Percentiles rank a stretch among this genome's conserved stretches.
phyloP scores from a whole-genome alignment of 2,797 vertebrate genomes.

The Phaenicophaeus curvirostris region DNA sequence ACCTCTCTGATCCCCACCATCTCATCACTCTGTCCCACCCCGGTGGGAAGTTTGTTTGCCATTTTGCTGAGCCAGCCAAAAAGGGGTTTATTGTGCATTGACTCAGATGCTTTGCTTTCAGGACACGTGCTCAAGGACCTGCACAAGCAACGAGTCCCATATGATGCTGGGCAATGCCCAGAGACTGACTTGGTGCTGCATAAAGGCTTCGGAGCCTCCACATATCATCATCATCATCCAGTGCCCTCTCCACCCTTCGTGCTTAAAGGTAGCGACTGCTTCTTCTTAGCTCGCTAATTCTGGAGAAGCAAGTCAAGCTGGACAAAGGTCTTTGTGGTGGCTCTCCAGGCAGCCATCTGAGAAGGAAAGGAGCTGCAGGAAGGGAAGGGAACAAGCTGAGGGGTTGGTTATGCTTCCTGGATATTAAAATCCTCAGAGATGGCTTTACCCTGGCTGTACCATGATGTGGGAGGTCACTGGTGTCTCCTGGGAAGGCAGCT shows the following conservation, averaged over 20 bases:
- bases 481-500: not conserved
- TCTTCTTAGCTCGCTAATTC: not conserved
- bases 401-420: not conserved
- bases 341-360: not conserved
- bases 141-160: not conserved
- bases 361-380: not conserved
- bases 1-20: not conserved
- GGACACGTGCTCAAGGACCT: constrained; percentile 12
- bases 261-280: not conserved
- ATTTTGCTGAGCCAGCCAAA: not conserved
- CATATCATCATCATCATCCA: not conserved
- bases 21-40: not conserved
- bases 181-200: not conserved
- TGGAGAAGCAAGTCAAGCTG: not conserved
- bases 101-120: not conserved
- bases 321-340: not conserved
- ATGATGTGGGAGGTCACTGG: not conserved
- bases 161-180: not conserved
- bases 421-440: not conserved
- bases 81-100: not conserved
- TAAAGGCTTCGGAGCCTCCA: not conserved
- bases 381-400: not conserved
- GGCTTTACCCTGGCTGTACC: not conserved
- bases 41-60: not conserved
- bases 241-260: not conserved